Evolutionary conservation across 2,888 invertebrate genomes (phyloP), one percentile per base, ranked within the genome.

Genomic region (Eledona agricola): DNA sequence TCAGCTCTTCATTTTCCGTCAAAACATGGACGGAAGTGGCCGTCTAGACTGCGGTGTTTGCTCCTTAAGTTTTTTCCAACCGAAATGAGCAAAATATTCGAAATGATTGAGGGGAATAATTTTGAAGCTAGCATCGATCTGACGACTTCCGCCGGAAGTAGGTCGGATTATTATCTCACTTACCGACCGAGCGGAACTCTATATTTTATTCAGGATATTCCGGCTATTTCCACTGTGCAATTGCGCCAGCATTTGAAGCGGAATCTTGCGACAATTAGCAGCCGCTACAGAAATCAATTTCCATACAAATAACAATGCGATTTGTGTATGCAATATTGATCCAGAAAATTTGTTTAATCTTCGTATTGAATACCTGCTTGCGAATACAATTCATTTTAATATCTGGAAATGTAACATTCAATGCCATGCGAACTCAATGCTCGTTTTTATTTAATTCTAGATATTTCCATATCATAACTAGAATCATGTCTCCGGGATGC

Each of bases 131-230:
- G 54, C 56, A 60, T 59, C 53, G 57, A 58, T 59, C 50, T 57
- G 49, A 20, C 55, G 52, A 58, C 58, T 57, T 58, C 55, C 56
- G 49, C 16, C 40, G 58, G 66, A 69, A 67, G 63, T 67, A 63
- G 66, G 66, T 65, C 62, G 65, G 67, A 70, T 71, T 51, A 51
- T 51, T 43, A 51, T 51, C 51, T 51, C 51, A 51, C 51, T 51
- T 43, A 43, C 51, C 28, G 51, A 34, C 51, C 34, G 50, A 67
- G 65, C 64, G 67, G 66, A 68, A 67, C 64, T 67, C 66, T 65
- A 69, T 69, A 71, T 72, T 71, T 72, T 71, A 72, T 72, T 70
- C 70, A 65, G 67, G 67, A 67, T 71, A 67, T 72, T 67, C 69
- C 60, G 63, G 67, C 67, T 67, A 70, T 70, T 71, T 71, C 66